Percentiles rank a stretch among this genome's conserved stretches.
phyloP scores from a whole-genome alignment of 35 echinoderm and acorn worm genomes.

The Nesometra sesokonis region DNA sequence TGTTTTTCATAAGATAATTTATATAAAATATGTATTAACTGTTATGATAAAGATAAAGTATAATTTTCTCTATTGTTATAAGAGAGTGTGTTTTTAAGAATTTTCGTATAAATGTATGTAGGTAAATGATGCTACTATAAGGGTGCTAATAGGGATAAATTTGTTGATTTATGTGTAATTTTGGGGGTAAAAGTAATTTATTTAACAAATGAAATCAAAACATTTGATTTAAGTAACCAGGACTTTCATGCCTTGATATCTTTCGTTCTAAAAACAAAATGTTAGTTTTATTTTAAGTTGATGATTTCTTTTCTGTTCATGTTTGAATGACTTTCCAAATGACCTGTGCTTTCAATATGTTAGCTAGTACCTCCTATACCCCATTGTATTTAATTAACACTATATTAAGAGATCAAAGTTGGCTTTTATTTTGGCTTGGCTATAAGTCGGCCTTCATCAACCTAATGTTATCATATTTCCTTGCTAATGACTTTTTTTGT shows the following conservation, averaged over 20 bases:
- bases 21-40: neutral
- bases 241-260: neutral
- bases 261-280: neutral
- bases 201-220: neutral
- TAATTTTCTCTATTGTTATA: neutral
- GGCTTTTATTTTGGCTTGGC: neutral
- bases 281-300: neutral
- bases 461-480: neutral
- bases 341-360: neutral
- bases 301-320: neutral
- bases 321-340: neutral
- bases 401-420: neutral
- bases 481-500: neutral
- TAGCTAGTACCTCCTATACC: neutral
- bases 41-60: neutral
- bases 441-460: neutral
- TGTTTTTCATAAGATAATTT: neutral
- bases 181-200: neutral
- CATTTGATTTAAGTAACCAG: neutral
- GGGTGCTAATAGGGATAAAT: neutral
- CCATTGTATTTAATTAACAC: constrained; percentile 1
- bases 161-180: neutral
- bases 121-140: neutral
- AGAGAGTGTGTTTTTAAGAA: neutral
- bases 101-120: neutral